Evolutionary conservation across 2,888 invertebrate species (phyloP), one percentile per base, ranked within the genome.

Genomic region (Dendrolimus houi): DNA sequence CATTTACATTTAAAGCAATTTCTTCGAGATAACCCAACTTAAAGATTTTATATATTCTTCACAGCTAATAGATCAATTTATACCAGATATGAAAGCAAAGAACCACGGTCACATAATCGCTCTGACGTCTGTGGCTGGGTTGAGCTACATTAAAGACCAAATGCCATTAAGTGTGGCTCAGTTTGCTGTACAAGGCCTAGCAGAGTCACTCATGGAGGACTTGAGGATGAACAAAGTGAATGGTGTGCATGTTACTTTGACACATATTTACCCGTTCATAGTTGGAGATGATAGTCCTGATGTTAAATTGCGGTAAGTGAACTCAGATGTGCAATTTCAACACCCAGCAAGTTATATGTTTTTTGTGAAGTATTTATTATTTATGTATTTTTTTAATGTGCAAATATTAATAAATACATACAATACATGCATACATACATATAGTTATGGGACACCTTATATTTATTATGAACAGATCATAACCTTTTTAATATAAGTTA

Each of bases 121-220:
- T 1, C 71, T 94, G 41, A 93, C 93, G 6, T 94, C 94, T 9
- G 92, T 93, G 1, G 93, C 93, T 57, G 93, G 93, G 7, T 77
- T 93, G 2, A 92, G 93, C 59, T 92, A 92, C 55, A 84, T 92
- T 40, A 88, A 91, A 55, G 91, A 92, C 64, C 91, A 92, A 65
- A 89, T 93, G 77, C 92, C 93, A 0, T 77, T 93, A 12, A 92
- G 93, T 59, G 92, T 93, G 0, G 92, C 93, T 0, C 94, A 94
- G 77, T 94, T 94, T 75, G 94, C 94, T 13, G 92, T 94, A 1
- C 92, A 93, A 70, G 94, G 94, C 3, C 79, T 94, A 52, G 92
- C 93, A 0, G 93, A 94, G 68, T 92, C 93, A 1, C 75, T 94
- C 7, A 91, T 92, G 70, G 92, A 92, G 65, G 93, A 94, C 64